These are phyloP conservation scores for Solea senegalensis DNA, from an alignment of 2,113 vertebrate genomes.

Conservation along the genomic window DNA sequence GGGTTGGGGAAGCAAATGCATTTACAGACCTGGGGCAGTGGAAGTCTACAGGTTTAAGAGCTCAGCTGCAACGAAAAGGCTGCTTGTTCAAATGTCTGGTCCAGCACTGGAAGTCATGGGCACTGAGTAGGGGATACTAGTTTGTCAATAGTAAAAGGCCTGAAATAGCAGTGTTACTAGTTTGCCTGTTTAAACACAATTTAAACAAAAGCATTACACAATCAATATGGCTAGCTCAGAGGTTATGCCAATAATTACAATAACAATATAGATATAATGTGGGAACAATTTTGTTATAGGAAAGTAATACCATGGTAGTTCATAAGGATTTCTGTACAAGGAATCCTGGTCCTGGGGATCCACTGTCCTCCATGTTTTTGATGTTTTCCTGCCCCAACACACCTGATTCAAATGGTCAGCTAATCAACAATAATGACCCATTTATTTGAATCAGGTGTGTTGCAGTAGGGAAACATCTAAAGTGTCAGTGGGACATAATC, in stretches of 20 bases:
- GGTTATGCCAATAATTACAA: background rate
- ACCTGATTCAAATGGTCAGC: too few species aligned
- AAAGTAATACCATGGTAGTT: too few species aligned
- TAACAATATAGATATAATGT: too few species aligned
- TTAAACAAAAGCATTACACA: background rate
- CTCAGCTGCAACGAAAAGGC: slow-evolving; percentile 3
- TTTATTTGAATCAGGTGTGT: too few species aligned
- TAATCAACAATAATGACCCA: too few species aligned
- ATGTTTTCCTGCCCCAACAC: too few species aligned
- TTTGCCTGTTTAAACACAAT: slow-evolving; percentile 3
- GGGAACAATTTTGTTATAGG: too few species aligned
- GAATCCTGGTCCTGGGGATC: too few species aligned
- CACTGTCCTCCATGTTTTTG: too few species aligned
- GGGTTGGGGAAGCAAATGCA: background rate
- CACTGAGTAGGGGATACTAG: background rate
- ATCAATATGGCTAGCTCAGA: background rate
- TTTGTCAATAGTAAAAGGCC: slow-evolving; percentile 16
- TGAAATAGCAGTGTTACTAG: slow-evolving; percentile 17
- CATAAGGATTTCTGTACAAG: too few species aligned
- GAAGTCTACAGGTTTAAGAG: slow-evolving; percentile 7
- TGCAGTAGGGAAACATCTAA: too few species aligned
- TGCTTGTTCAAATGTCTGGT: slow-evolving; percentile 20
- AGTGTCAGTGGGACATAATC: too few species aligned
- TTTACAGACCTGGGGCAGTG: slow-evolving; percentile 26
- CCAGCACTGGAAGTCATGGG: slow-evolving; percentile 22